Evolutionary conservation across 2,888 invertebrate genomes (phyloP).

Genomic region (Ochropacha duplaris): DNA sequence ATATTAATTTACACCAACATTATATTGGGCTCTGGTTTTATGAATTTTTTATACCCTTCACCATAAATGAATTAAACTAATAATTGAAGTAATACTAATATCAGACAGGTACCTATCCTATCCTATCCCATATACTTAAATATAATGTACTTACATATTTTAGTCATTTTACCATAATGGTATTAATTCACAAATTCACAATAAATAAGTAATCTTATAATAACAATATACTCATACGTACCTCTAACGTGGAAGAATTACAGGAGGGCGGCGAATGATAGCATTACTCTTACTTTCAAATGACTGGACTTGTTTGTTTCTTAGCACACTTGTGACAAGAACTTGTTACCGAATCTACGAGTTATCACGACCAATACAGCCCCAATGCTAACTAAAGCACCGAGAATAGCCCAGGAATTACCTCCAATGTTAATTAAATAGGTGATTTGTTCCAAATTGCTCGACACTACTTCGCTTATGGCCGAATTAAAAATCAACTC

Average conservation of each 20-base stretch:
- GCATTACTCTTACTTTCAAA: constrained; percentile 53
- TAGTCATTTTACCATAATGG: too few species aligned
- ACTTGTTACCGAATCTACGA: constrained; percentile 35
- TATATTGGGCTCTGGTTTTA: too few species aligned
- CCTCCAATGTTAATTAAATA: constrained; percentile 54
- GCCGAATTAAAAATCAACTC: constrained; percentile 71
- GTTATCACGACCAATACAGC: constrained; percentile 29
- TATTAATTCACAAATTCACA: not conserved
- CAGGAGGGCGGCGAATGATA: constrained; percentile 39
- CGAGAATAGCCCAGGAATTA: constrained; percentile 47
- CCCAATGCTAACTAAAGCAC: constrained; percentile 47
- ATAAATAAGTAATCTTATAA: not conserved
- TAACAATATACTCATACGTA: constrained; percentile 32
- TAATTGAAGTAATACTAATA: too few species aligned
- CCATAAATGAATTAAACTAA: too few species aligned
- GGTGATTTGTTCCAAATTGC: constrained; percentile 58
- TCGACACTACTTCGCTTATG: constrained; percentile 61
- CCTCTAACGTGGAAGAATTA: constrained; percentile 41
- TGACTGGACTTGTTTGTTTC: constrained; percentile 12
- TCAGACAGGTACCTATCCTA: too few species aligned
- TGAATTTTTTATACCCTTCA: too few species aligned
- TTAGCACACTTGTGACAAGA: constrained; percentile 27
- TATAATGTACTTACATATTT: too few species aligned
- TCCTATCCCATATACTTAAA: too few species aligned
- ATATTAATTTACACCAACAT: too few species aligned